These are phyloP conservation scores for Nomada flava DNA, from an alignment of 2,888 invertebrate genomes.

Conservation along the genomic window DNA sequence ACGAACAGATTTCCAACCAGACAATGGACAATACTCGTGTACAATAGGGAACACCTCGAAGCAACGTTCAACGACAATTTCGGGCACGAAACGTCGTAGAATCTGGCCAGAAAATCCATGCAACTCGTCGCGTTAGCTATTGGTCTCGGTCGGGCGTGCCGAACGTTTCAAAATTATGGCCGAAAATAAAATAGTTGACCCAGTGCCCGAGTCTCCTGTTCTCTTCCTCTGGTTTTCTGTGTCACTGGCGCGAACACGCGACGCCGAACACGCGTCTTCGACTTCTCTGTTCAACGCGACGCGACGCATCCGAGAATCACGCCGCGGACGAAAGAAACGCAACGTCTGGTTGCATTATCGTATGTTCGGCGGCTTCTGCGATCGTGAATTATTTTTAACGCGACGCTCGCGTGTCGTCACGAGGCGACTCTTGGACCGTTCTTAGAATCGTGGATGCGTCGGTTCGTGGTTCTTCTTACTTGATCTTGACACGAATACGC, in stretches of 20 bases:
- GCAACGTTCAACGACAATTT: no score
- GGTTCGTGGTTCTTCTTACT: constrained; percentile 22
- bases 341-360: constrained; percentile 21
- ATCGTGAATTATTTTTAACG: constrained; percentile 60
- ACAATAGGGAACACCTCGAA: no score
- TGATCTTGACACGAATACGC: constrained; percentile 79
- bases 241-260: constrained; percentile 55
- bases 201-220: constrained; percentile 41
- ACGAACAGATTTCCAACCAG: neutral
- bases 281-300: neutral
- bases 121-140: neutral
- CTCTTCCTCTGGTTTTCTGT: constrained; percentile 30
- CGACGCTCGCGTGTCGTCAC: constrained; percentile 29
- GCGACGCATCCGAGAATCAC: neutral
- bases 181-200: constrained; percentile 49
- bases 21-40: no score
- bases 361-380: constrained; percentile 32
- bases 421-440: constrained; percentile 13
- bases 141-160: neutral
- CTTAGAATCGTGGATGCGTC: constrained; percentile 28
- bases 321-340: constrained; percentile 40
- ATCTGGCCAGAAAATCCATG: neutral
- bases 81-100: neutral
- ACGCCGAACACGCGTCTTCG: constrained; percentile 1
- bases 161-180: constrained; percentile 40